A percentile compares a stretch with the other conserved stretches of the same genome.
Evolutionary conservation across 1,140 invertebrate species (phyloP).

Genomic region (Aradophagus sp.): DNA sequence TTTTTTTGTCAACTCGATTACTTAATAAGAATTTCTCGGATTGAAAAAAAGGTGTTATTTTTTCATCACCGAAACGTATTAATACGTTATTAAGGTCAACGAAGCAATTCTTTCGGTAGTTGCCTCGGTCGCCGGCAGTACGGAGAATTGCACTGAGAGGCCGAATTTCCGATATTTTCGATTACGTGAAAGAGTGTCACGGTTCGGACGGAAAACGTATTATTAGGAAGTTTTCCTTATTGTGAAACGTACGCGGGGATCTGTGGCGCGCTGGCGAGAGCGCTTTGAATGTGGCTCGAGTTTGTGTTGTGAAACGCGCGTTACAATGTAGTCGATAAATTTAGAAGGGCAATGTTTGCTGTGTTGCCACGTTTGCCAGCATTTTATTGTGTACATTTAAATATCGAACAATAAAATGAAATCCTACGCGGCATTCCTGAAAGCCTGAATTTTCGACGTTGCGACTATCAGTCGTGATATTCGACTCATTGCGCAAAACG

Average conservation of each 20-base stretch:
- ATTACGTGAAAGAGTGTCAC: conserved; percentile 6
- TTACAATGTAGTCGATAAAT: conserved; percentile 54
- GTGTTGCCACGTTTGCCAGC: conserved; percentile 48
- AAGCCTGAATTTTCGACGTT: background rate
- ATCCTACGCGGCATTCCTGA: background rate
- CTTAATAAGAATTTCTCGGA: too few relatives aligned
- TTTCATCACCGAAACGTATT: too few relatives aligned
- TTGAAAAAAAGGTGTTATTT: too few relatives aligned
- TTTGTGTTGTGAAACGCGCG: conserved; percentile 53
- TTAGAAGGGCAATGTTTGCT: conserved; percentile 56
- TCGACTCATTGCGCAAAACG: too few relatives aligned
- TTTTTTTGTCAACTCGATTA: too few relatives aligned
- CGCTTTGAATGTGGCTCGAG: conserved; percentile 37
- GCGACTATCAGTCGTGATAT: too few relatives aligned
- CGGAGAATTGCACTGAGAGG: too few relatives aligned
- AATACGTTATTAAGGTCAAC: too few relatives aligned
- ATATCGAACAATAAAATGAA: conserved; percentile 23
- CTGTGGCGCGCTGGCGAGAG: conserved; percentile 11
- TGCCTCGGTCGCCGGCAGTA: too few relatives aligned
- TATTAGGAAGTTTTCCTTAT: conserved; percentile 46
- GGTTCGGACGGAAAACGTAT: conserved; percentile 26
- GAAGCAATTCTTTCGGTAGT: too few relatives aligned
- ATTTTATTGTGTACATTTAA: conserved; percentile 39
- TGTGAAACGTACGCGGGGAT: conserved; percentile 34
- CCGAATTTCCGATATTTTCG: conserved; percentile 14